Conservation (phyloP, 2,888 invertebrate genomes). For the Tubulanus polymorphus region DNA sequence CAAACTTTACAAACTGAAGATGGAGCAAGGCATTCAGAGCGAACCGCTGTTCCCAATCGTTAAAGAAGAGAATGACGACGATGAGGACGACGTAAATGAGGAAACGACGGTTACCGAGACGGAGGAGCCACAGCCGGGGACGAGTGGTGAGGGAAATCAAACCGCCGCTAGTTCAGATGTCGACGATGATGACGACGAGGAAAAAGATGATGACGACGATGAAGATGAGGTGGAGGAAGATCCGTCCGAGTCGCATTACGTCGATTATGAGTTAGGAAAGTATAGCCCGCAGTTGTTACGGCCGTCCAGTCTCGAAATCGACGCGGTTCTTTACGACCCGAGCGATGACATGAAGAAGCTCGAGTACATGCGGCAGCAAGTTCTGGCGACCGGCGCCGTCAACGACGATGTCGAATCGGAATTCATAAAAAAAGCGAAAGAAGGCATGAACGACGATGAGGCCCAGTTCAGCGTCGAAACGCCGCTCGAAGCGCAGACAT, state of each 20-base stretch:
- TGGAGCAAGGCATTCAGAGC: slow-evolving; percentile 58
- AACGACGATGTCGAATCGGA: slow-evolving; percentile 63
- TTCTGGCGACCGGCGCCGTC: slow-evolving; percentile 55
- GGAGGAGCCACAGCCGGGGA: slow-evolving; percentile 13
- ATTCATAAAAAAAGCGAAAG: slow-evolving; percentile 75
- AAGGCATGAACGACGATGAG: slow-evolving; percentile 72
- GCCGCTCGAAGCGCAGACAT: slow-evolving; percentile 77
- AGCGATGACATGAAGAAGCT: slow-evolving; percentile 73
- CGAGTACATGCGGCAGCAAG: slow-evolving; percentile 67
- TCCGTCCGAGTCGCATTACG: slow-evolving; percentile 58
- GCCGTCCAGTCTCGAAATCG: slow-evolving; percentile 66
- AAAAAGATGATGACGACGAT: slow-evolving; percentile 33
- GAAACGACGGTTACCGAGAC: slow-evolving; percentile 14
- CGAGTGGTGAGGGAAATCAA: slow-evolving; percentile 15
- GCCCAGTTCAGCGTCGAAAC: slow-evolving; percentile 86
- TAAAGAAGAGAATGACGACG: slow-evolving; percentile 15
- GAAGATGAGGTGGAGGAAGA: slow-evolving; percentile 53
- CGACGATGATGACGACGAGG: slow-evolving; percentile 38
- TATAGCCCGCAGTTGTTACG: slow-evolving; percentile 77
- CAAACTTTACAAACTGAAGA: slow-evolving; percentile 85
- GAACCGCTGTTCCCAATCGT: slow-evolving; percentile 49
- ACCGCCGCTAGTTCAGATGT: slow-evolving; percentile 12
- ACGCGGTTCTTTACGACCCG: slow-evolving; percentile 71
- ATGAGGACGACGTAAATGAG: background rate
- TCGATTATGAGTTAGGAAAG: slow-evolving; percentile 72